phyloP scores from a whole-genome alignment of 2,888 invertebrate genomes.

The Drosophila robusta region DNA sequence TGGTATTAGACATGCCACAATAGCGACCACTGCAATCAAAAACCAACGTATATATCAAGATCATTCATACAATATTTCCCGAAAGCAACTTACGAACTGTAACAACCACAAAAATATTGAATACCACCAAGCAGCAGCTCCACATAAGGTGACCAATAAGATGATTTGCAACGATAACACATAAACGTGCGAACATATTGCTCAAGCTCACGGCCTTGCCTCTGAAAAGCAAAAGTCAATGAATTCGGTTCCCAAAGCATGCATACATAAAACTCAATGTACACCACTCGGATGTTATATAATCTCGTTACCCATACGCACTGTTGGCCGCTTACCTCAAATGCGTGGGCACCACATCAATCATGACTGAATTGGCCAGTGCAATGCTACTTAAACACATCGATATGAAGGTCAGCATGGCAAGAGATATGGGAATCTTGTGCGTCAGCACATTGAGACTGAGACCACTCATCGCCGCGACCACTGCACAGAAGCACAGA shows the following conservation, averaged over 20 bases:
- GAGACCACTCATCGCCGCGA: conserved; percentile 4
- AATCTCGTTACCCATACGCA: background rate
- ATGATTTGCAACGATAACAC: conserved; percentile 14
- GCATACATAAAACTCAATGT: no score
- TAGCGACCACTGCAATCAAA: conserved; percentile 6
- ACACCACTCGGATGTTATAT: no score
- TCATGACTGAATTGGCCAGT: conserved; percentile 10
- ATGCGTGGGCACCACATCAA: conserved; percentile 53
- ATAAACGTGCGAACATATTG: conserved; percentile 16
- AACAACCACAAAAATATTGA: conserved; percentile 26
- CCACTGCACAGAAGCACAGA: background rate
- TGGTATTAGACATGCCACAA: conserved; percentile 5
- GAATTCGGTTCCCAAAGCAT: background rate
- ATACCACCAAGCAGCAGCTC: conserved; percentile 15
- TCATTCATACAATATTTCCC: background rate
- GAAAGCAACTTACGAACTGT: conserved; percentile 19
- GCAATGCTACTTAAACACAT: conserved; percentile 8
- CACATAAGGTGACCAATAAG: conserved; percentile 31
- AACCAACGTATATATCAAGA: background rate
- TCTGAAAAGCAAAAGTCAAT: conserved; percentile 23
- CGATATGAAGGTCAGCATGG: conserved; percentile 21
- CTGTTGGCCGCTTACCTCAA: conserved; percentile 41
- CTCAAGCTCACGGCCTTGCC: conserved; percentile 26
- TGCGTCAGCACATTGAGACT: conserved; percentile 24
- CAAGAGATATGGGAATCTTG: background rate